These are phyloP conservation scores for Diachasma alloeum DNA, from an alignment of 1,140 invertebrate species.

Conservation along the genomic window DNA sequence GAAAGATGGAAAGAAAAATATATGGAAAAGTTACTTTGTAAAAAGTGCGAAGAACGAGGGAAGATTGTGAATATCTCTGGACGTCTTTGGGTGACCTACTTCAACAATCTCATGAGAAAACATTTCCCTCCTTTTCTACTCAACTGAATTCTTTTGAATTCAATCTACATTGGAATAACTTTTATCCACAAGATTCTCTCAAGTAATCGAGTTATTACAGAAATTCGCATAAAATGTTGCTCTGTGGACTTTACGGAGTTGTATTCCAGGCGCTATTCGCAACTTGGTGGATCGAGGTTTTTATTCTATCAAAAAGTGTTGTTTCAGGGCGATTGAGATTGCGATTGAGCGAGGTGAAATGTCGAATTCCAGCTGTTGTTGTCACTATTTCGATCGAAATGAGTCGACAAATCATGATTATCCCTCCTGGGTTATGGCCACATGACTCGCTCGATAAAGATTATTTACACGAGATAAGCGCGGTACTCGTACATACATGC, in stretches of 20 bases:
- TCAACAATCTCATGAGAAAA: not conserved
- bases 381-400: not conserved
- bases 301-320: too few relatives aligned
- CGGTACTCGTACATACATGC: not conserved
- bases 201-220: not conserved
- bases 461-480: conserved; percentile 50
- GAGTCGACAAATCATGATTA: conserved; percentile 48
- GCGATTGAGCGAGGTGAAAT: not conserved
- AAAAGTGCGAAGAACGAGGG: not conserved
- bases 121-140: not conserved
- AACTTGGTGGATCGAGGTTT: not conserved
- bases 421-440: conserved; percentile 35
- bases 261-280: not conserved
- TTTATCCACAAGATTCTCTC: not conserved
- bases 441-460: conserved; percentile 47
- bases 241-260: not conserved
- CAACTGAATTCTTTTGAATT: not conserved
- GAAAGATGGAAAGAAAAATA: not conserved
- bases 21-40: not conserved
- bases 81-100: not conserved
- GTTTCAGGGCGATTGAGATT: not conserved
- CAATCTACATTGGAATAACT: not conserved
- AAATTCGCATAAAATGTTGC: not conserved
- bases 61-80: not conserved
- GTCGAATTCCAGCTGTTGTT: not conserved